A percentile compares a stretch with the other conserved stretches of the same genome.
phyloP scores from a whole-genome alignment of 2,797 vertebrate genomes.

The Ataeniobius toweri region DNA sequence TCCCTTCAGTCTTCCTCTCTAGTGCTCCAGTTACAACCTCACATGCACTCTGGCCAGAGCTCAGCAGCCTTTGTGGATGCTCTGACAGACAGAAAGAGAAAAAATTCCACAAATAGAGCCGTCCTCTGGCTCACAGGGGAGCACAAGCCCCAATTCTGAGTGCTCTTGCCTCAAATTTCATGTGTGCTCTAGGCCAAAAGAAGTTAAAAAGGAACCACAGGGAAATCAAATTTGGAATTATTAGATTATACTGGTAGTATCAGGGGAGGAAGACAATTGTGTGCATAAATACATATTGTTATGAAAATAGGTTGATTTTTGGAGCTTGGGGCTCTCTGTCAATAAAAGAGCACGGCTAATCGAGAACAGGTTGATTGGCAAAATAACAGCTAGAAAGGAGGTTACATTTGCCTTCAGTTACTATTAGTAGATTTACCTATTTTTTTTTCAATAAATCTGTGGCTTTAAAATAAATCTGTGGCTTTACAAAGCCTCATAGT shows the following conservation, averaged over 20 bases:
- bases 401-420: constrained; percentile 15
- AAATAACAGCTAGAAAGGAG: background rate
- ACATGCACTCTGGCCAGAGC: constrained; percentile 49
- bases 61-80: constrained; percentile 63
- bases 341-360: constrained; percentile 15
- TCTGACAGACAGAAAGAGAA: constrained; percentile 70
- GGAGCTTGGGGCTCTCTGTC: constrained; percentile 26
- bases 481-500: background rate
- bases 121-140: constrained; percentile 72
- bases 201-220: constrained; percentile 76
- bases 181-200: constrained; percentile 75
- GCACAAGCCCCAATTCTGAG: constrained; percentile 78
- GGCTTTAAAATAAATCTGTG: background rate
- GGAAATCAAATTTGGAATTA: constrained; percentile 82
- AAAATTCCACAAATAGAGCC: constrained; percentile 79
- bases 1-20: constrained; percentile 40
- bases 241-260: constrained; percentile 66
- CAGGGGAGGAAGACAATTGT: constrained; percentile 55
- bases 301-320: constrained; percentile 60
- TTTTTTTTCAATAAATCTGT: background rate
- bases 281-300: constrained; percentile 72
- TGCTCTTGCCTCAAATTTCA: constrained; percentile 72
- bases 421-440: background rate
- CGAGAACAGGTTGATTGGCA: constrained; percentile 1
- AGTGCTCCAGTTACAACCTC: constrained; percentile 69